A percentile compares a stretch with the other conserved stretches of the same genome.
Conservation (phyloP, 2,888 invertebrate species). For the Plusia festucae region DNA sequence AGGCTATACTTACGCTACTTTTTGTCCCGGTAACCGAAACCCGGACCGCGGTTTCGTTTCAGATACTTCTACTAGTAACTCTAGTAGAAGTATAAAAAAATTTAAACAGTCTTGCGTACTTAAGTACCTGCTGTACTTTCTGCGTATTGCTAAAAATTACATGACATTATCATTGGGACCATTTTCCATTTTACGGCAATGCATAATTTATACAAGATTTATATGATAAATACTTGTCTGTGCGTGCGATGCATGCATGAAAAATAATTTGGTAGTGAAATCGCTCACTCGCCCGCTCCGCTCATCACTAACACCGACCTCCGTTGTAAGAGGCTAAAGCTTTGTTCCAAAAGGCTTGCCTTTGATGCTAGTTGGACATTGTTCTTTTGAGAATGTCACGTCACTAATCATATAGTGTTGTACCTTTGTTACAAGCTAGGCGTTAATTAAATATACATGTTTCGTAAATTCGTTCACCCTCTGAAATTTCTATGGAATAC, state of each 20-base stretch:
- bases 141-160: too few species aligned
- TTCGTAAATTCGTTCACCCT: neutral
- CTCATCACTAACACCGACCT: conserved; percentile 40
- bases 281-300: conserved; percentile 49
- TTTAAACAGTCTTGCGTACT: too few species aligned
- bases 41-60: too few species aligned
- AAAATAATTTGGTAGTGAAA: neutral
- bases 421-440: conserved; percentile 40
- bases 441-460: conserved; percentile 53
- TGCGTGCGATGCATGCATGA: too few species aligned
- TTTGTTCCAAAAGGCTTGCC: conserved; percentile 78
- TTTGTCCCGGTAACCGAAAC: too few species aligned
- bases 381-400: conserved; percentile 76
- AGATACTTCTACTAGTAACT: too few species aligned
- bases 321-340: conserved; percentile 68
- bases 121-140: too few species aligned
- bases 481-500: neutral
- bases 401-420: conserved; percentile 61
- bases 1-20: too few species aligned
- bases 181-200: too few species aligned
- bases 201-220: neutral
- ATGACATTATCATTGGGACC: too few species aligned
- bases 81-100: too few species aligned
- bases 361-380: conserved; percentile 81
- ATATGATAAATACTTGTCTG: neutral